Percentiles rank a stretch among this genome's conserved stretches.
These are phyloP conservation scores for Drosophila anomalata DNA, from an alignment of 2,888 invertebrate species.

Conservation along the genomic window DNA sequence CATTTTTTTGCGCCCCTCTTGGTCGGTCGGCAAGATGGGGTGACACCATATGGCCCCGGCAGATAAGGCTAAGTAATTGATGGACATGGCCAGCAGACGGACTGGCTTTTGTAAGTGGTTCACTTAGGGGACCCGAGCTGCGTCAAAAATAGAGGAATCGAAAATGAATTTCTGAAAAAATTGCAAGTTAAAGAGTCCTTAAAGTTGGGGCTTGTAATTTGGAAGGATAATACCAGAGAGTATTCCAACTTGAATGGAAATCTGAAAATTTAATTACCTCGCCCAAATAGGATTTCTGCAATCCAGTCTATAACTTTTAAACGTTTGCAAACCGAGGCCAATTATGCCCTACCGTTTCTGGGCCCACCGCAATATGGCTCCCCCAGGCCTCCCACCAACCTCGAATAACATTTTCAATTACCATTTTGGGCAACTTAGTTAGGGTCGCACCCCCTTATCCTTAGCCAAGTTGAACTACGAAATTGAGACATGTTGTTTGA, in stretches of 20 bases:
- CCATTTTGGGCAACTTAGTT: constrained; percentile 32
- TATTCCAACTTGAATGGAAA: not conserved
- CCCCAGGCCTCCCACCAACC: constrained; percentile 18
- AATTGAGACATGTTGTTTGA: constrained; percentile 72
- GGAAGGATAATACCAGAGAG: too few relatives aligned
- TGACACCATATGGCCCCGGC: constrained; percentile 72
- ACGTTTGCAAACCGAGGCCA: constrained; percentile 32
- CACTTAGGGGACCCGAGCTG: constrained; percentile 17
- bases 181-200: not conserved
- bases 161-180: constrained; percentile 16
- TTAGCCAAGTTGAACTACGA: constrained; percentile 51
- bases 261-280: not conserved
- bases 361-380: constrained; percentile 19
- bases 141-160: constrained; percentile 9
- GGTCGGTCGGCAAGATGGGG: constrained; percentile 27
- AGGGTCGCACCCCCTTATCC: constrained; percentile 7
- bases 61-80: constrained; percentile 76
- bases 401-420: constrained; percentile 37
- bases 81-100: constrained; percentile 49
- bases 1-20: constrained; percentile 21
- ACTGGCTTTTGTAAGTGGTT: constrained; percentile 44
- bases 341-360: constrained; percentile 31
- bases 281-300: constrained; percentile 8
- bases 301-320: constrained; percentile 30
- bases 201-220: not conserved